Percentiles rank a stretch among this genome's conserved stretches.
phyloP scores from a whole-genome alignment of 2,797 vertebrate genomes.

The Sphenodon punctatus region DNA sequence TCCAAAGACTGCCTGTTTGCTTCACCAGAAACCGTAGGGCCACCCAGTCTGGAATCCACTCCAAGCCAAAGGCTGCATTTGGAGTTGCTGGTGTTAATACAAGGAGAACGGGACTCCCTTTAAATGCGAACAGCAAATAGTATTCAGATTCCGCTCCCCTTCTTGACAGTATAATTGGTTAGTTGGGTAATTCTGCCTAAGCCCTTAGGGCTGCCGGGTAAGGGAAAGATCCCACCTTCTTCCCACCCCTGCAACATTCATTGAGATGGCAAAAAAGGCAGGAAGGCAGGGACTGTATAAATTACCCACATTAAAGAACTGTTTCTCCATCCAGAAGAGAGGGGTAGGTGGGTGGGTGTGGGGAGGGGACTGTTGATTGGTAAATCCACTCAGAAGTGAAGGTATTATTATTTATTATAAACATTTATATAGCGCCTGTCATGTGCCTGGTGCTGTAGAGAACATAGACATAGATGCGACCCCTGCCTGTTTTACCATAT shows the following conservation, averaged over 20 bases:
- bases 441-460: too few species aligned
- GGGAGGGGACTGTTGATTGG: not conserved
- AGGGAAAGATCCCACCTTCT: not conserved
- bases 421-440: too few species aligned
- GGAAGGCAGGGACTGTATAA: not conserved
- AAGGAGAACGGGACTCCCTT: not conserved
- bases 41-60: not conserved
- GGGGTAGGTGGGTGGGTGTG: too few species aligned
- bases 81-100: not conserved
- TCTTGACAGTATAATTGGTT: not conserved
- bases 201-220: not conserved
- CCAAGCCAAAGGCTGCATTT: rapidly evolving
- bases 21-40: not conserved
- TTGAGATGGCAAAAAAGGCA: not conserved
- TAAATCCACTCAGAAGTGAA: not conserved
- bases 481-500: too few species aligned
- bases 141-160: not conserved
- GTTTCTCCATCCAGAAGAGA: not conserved
- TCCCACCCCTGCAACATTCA: not conserved
- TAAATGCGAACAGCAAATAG: not conserved
- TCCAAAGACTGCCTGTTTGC: rapidly evolving
- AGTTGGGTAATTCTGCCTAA: not conserved
- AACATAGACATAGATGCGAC: too few species aligned
- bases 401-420: too few species aligned
- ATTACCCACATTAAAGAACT: rapidly evolving